Evolutionary conservation across 1,140 invertebrate species (phyloP), one percentile per base, ranked within the genome.

Genomic region (Achatina immaculata): DNA sequence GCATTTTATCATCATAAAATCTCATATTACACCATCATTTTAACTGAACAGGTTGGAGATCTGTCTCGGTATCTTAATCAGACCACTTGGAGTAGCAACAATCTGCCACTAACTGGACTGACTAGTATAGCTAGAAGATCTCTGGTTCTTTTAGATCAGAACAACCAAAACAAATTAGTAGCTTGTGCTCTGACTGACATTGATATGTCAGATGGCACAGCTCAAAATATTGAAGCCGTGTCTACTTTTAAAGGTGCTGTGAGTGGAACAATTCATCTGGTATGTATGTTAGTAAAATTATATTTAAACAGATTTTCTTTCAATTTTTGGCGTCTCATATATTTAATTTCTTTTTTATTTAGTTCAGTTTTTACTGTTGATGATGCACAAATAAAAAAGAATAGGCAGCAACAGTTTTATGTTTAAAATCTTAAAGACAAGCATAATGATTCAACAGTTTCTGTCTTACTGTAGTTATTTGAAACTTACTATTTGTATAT

Each of bases 21-120:
- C n/a, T n/a, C n/a, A n/a, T n/a, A n/a, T n/a, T n/a, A n/a, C n/a
- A n/a, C n/a, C n/a, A n/a, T n/a, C n/a, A n/a, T 14, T 68, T 68
- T 68, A 11, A 6, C 38, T 69, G 24, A 73, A 62, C 40, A 73
- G 71, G 31, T 73, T 51, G 71, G 71, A 73, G 43, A 73, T 51
- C 28, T 73, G 31, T 40, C 40, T 24, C 16, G 71, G 4, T 38
- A n/a, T 48, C 19, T 19, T 48, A 73, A 4, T 43, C 21, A 31
- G 34, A 38, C 31, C 9, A 34, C 1, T 1, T 55, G 48, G 51
- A 45, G 1, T 19, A 62, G 51, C 31, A 34, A 55, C 6, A 76
- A 76, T 62, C 74, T 76, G 45, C 74, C 74, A 21, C 34, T 76
- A 31, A 62, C 74, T n/a, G 74, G 74, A 38, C 36, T 76, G 11